Evolutionary conservation across 2,888 invertebrate species (phyloP).

Genomic region (Marronus borbonicus): DNA sequence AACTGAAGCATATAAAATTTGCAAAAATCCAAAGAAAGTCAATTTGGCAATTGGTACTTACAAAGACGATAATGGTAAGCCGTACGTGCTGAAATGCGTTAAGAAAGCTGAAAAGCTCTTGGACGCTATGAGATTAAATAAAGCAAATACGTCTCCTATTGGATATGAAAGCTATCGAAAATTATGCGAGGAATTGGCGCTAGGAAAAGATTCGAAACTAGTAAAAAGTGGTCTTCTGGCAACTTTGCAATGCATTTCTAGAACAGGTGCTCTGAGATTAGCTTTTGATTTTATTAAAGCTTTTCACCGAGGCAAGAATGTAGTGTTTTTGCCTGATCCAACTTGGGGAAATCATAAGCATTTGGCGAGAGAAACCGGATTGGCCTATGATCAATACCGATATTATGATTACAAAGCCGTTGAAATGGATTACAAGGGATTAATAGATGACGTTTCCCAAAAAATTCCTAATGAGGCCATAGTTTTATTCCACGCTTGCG

Average conservation of each 20-base stretch:
- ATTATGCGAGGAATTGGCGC: conserved; percentile 72
- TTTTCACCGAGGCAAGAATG: conserved; percentile 73
- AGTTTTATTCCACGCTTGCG: conserved; percentile 95
- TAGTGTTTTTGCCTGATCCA: conserved; percentile 76
- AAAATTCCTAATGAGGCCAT: conserved; percentile 94
- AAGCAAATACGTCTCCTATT: conserved; percentile 78
- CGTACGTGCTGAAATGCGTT: conserved; percentile 77
- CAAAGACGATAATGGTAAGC: conserved; percentile 79
- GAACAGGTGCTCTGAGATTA: conserved; percentile 78
- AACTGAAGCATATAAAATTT: conserved; percentile 78
- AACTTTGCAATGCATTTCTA: conserved; percentile 74
- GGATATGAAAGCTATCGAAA: conserved; percentile 71
- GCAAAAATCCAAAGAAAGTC: conserved; percentile 78
- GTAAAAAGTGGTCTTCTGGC: conserved; percentile 68
- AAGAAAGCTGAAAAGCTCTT: conserved; percentile 74
- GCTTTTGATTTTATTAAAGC: conserved; percentile 76
- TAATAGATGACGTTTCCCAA: conserved; percentile 78
- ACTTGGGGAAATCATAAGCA: conserved; percentile 82
- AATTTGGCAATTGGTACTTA: conserved; percentile 79
- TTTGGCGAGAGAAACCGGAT: conserved; percentile 76
- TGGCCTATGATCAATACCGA: conserved; percentile 76
- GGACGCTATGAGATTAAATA: conserved; percentile 71
- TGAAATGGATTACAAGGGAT: conserved; percentile 78
- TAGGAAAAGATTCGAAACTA: conserved; percentile 73
- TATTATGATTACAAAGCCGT: conserved; percentile 80